Percentiles rank a stretch among this genome's conserved stretches.
Evolutionary conservation across 2,888 invertebrate genomes (phyloP).

Genomic region (Athalia circularis): DNA sequence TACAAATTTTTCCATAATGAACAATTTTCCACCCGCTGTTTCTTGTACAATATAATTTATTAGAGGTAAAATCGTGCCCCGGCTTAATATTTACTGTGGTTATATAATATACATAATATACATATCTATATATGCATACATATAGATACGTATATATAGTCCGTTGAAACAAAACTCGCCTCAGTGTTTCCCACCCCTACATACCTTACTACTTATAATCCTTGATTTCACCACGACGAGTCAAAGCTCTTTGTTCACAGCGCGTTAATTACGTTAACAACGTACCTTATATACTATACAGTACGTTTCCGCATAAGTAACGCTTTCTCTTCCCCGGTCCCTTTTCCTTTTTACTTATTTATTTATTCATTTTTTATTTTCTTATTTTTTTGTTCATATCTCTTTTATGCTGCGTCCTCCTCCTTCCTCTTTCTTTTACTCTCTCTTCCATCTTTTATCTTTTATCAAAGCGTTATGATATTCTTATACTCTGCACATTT

Average conservation of each 20-base stretch:
- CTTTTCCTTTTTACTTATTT: background rate
- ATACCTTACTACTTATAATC: conserved; percentile 28
- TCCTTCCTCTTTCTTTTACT: background rate
- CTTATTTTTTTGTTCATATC: conserved; percentile 48
- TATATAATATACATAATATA: conserved; percentile 11
- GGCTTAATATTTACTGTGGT: conserved; percentile 23
- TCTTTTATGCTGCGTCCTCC: no score
- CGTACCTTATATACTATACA: background rate
- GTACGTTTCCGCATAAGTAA: conserved; percentile 29
- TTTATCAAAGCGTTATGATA: background rate
- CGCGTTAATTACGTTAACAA: conserved; percentile 39
- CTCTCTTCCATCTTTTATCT: background rate
- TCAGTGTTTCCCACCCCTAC: conserved; percentile 29
- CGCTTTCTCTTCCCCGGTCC: conserved; percentile 9
- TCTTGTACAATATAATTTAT: no score
- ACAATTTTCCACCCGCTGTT: no score
- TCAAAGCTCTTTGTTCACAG: conserved; percentile 42
- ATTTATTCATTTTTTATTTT: conserved; percentile 17
- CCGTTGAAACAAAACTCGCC: conserved; percentile 45
- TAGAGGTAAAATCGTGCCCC: background rate
- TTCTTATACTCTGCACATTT: background rate
- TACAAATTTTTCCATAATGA: no score
- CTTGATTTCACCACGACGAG: conserved; percentile 42
- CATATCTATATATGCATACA: conserved; percentile 11
- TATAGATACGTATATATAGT: conserved; percentile 47